Evolutionary conservation across 2,797 vertebrate species (phyloP).

Genomic region (Ciconia nigra): DNA sequence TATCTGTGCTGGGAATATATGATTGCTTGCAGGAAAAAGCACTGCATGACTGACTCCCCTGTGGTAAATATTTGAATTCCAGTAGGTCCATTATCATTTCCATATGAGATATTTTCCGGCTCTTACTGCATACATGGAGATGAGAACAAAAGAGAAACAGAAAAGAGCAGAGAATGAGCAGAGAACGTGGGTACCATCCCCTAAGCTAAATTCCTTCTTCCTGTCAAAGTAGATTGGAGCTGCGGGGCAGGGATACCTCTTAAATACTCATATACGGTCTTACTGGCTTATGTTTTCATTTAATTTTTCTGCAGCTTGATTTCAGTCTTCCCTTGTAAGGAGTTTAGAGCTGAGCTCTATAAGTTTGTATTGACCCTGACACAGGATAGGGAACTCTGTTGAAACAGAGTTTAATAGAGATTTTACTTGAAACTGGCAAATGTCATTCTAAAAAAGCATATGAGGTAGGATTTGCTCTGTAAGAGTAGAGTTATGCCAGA

Average conservation of each 20-base stretch:
- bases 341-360: not conserved
- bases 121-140: not conserved
- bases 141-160: not conserved
- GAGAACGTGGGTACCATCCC: not conserved
- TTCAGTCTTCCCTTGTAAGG: not conserved
- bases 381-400: not conserved
- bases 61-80: conserved; percentile 18
- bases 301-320: not conserved
- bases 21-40: not conserved
- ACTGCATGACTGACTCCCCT: not conserved
- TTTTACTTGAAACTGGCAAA: not conserved
- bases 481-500: not conserved
- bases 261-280: not conserved
- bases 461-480: not conserved
- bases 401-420: not conserved
- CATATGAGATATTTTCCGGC: not conserved
- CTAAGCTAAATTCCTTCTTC: not conserved
- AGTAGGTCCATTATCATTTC: not conserved
- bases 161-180: not conserved
- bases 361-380: not conserved
- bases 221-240: not conserved
- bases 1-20: not conserved
- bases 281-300: not conserved
- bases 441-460: not conserved
- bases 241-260: not conserved